Conservation (phyloP, 2,888 invertebrate species). For the Andrena camellia region DNA sequence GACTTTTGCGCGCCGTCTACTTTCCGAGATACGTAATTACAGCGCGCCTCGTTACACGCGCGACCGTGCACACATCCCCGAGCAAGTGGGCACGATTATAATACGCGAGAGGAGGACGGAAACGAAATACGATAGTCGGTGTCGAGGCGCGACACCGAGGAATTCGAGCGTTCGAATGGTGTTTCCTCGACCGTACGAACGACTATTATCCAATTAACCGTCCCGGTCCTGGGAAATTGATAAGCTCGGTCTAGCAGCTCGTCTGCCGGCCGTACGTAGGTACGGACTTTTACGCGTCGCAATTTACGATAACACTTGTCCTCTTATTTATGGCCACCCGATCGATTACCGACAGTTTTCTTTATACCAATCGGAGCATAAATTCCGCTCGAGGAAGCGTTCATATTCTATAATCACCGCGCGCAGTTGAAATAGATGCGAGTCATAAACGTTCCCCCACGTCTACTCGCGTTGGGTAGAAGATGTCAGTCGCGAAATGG, state of each 20-base stretch:
- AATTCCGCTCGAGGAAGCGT: background rate
- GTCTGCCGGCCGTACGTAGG: constrained; percentile 8
- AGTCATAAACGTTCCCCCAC: constrained; percentile 33
- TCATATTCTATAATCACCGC: background rate
- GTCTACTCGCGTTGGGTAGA: constrained; percentile 7
- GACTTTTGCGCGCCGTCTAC: constrained; percentile 13
- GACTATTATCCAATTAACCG: constrained; percentile 73
- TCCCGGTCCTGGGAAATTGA: constrained; percentile 62
- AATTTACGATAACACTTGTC: background rate
- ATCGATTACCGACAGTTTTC: constrained; percentile 18
- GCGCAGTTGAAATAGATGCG: background rate
- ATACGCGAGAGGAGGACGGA: constrained; percentile 58
- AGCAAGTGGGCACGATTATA: constrained; percentile 54
- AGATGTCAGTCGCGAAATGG: constrained; percentile 17
- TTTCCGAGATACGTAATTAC: constrained; percentile 61
- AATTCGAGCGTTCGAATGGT: constrained; percentile 49
- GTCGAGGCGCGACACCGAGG: constrained; percentile 47
- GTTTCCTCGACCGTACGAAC: constrained; percentile 46
- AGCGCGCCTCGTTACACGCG: constrained; percentile 57
- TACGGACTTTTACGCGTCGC: constrained; percentile 30
- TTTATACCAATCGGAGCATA: background rate
- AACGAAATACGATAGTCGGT: constrained; percentile 50
- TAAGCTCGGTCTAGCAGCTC: constrained; percentile 56
- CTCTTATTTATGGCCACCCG: background rate
- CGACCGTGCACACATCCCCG: constrained; percentile 34